Evolutionary conservation across 2,888 invertebrate species (phyloP), one percentile per base, ranked within the genome.

Genomic region (Harpagoxenus sublaevis): DNA sequence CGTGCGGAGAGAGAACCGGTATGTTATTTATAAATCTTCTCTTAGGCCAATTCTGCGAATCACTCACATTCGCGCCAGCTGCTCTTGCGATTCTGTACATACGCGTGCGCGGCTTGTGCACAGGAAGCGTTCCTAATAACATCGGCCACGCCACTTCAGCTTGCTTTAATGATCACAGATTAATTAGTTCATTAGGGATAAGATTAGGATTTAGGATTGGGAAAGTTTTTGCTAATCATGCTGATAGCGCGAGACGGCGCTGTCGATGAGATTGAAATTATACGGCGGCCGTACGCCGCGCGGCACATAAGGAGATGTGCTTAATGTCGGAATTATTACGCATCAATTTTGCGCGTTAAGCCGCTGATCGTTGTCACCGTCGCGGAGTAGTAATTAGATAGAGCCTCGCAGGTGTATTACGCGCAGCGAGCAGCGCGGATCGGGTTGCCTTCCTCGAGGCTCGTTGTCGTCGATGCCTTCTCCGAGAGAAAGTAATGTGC

Each of bases 361-460:
- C 63, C 75, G 70, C 42, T 70, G 55, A 85, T 88, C 86, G 83
- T 88, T 81, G 62, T 51, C 55, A 71, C 77, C 78, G 77, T 45
- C 57, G 83, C 62, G 77, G 86, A 83, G 42, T 70, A 84, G 85
- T 90, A 91, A 89, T 89, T 91, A 85, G 85, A 85, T 74, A 83
- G 85, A 86, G 86, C 86, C 87, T 70, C 84, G 84, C 91, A 91
- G 91, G 91, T 92, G 91, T 87, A 91, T 88, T 83, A 73, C 87
- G 88, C 74, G 87, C 81, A 84, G 84, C 81, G 83, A 84, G 83
- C 83, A 42, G 73, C 81, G 92, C 86, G 84, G 71, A 81, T 68
- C 91, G 81, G 89, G 91, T 91, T 90, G 92, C 90, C 86, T 88
- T 84, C 74, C 83, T 78, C 81, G 87, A 86, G 91, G 91, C 87